Evolutionary conservation across 2,888 invertebrate genomes (phyloP), one percentile per base, ranked within the genome.

Genomic region (Sinodicranocentrus sp.): DNA sequence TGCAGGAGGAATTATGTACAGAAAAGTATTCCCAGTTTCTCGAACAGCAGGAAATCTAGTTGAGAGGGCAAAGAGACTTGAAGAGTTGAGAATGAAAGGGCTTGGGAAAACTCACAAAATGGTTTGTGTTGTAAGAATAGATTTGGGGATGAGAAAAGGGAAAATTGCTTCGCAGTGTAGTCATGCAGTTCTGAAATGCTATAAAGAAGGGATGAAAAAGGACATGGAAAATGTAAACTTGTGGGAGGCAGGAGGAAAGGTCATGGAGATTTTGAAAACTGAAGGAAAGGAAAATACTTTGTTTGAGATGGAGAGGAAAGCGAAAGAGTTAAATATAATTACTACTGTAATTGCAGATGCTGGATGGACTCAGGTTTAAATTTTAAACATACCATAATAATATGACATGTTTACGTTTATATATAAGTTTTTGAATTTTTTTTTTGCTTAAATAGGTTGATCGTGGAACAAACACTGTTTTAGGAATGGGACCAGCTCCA

Each of bases 121-220:
- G 91, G 94, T 97, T 5, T 91, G 98, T 87, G 95, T 97, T 1
- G 95, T 98, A 3, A 92, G 98, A 89, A 96, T 94, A 90, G 98
- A 98, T 89, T 91, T 98, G 2, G 96, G 96, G 90, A 98, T 98
- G 98, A 95, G 96, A 15, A 97, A 97, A 92, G 97, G 98, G 0
- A 98, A 98, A 92, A 94, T 96, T 52, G 98, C 96, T 2, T 96
- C 98, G 0, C 98, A 98, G 90, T 77, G 76, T 68, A 94, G 95
- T n/a, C 98, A 98, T 90, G 98, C 96, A n/a, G 95, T 97, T 0
- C 95, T 98, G 0, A 94, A 94, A 15, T 96, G 95, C 0, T 97
- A 95, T 89, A 95, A 95, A 87, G 93, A 94, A 89, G 94, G 95
- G 0, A 91, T 92, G 59, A 91, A 91, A 73, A 92, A 91, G 78